Conservation (phyloP, 1,140 invertebrate species). For the Gonioctena quinquepunctata region DNA sequence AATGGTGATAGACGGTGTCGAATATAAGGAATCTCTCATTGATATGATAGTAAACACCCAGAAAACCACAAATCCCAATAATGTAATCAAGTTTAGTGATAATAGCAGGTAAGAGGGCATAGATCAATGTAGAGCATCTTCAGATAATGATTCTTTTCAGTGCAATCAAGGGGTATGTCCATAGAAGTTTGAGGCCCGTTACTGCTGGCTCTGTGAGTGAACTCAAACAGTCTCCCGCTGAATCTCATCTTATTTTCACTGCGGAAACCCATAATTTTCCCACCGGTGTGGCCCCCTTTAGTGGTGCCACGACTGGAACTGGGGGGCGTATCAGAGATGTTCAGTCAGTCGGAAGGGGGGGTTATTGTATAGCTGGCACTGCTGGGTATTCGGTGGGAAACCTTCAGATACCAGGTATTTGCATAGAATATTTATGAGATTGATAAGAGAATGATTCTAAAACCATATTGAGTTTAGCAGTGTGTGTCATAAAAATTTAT, state of each 20-base stretch:
- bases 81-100: constrained; percentile 96
- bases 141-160: constrained; percentile 60
- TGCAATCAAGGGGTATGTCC: constrained; percentile 85
- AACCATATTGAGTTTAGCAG: too few species aligned
- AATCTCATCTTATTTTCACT: constrained; percentile 95
- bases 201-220: constrained; percentile 66
- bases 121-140: neutral
- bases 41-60: constrained; percentile 94
- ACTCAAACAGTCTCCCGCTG: constrained; percentile 62
- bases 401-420: constrained; percentile 85
- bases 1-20: constrained; percentile 82
- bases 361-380: constrained; percentile 92
- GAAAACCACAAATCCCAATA: constrained; percentile 83
- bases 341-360: constrained; percentile 89
- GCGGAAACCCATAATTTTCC: constrained; percentile 99
- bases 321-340: constrained; percentile 94
- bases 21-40: constrained; percentile 81
- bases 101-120: constrained; percentile 79
- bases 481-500: too few species aligned
- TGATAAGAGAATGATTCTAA: too few species aligned
- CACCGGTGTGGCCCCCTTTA: constrained; percentile 90
- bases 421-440: too few species aligned
- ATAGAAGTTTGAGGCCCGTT: constrained; percentile 67
- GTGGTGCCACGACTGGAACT: constrained; percentile 95
- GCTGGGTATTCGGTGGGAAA: constrained; percentile 96